A percentile compares a stretch with the other conserved stretches of the same genome.
Conservation (phyloP, 2,797 vertebrate genomes). For the Erpetoichthys calabaricus region DNA sequence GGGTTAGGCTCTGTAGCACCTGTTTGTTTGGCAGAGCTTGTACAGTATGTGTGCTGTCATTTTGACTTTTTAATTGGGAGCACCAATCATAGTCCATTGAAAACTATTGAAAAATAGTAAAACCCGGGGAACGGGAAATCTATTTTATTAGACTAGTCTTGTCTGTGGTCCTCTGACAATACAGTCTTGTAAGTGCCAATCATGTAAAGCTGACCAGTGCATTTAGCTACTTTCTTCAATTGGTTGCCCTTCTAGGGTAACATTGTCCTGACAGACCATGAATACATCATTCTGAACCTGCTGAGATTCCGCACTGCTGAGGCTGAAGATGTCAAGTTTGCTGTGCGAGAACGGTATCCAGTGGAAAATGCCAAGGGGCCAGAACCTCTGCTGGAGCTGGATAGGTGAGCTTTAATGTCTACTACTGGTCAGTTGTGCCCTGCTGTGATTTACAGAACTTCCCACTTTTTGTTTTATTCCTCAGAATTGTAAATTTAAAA, state of each 20-base stretch:
- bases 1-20: too few species aligned
- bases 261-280: constrained; percentile 77
- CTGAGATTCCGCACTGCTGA: constrained; percentile 80
- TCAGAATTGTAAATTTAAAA: background rate
- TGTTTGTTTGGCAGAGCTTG: too few species aligned
- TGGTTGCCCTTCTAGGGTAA: constrained; percentile 64
- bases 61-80: too few species aligned
- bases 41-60: too few species aligned
- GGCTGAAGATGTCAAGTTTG: constrained; percentile 82
- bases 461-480: background rate
- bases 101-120: too few species aligned
- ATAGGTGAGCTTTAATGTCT: constrained; percentile 44
- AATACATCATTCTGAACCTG: constrained; percentile 84
- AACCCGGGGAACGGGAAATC: too few species aligned
- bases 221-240: background rate
- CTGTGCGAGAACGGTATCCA: constrained; percentile 80
- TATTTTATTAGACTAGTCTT: too few species aligned
- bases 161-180: too few species aligned
- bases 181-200: too few species aligned
- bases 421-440: background rate
- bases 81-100: too few species aligned
- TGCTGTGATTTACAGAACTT: background rate
- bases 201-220: too few species aligned
- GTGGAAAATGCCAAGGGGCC: constrained; percentile 61
- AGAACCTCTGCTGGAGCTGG: constrained; percentile 61